Conservation (phyloP, 2,113 vertebrate species). For the Nematolebias whitei region DNA sequence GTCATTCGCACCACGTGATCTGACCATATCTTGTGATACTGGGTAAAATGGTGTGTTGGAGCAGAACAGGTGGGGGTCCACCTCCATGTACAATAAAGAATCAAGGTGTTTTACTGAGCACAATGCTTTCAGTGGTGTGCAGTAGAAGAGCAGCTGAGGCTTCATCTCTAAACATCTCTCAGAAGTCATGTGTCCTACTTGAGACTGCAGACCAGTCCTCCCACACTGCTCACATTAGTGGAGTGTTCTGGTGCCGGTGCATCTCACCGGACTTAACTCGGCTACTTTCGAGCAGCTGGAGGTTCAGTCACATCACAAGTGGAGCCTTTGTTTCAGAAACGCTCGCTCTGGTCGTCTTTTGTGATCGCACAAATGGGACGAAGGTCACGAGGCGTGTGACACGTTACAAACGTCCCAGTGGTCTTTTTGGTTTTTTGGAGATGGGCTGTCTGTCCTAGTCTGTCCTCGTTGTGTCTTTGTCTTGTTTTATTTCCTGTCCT, state of each 20-base stretch:
- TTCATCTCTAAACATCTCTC: conserved; percentile 21
- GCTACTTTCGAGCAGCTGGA: conserved; percentile 29
- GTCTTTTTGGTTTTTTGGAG: neutral
- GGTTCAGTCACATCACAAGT: conserved; percentile 25
- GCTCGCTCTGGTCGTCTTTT: conserved; percentile 15
- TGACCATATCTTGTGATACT: too few species aligned
- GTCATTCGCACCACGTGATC: too few species aligned
- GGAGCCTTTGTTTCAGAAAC: conserved; percentile 29
- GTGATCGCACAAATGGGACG: conserved; percentile 3
- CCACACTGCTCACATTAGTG: conserved; percentile 32
- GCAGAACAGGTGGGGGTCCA: too few species aligned
- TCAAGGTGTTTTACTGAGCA: too few species aligned
- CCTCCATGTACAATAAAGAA: too few species aligned
- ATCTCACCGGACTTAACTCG: conserved; percentile 12
- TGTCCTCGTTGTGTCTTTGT: too few species aligned
- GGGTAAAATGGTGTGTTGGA: too few species aligned
- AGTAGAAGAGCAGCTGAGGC: neutral
- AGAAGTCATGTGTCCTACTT: conserved; percentile 19
- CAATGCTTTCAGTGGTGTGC: neutral
- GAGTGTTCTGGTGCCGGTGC: conserved; percentile 24
- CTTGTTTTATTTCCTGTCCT: too few species aligned
- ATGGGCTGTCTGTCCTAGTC: conserved; percentile 3
- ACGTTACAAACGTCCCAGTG: neutral
- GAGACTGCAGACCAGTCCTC: conserved; percentile 17
- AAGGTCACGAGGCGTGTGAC: conserved; percentile 21